phyloP scores from a whole-genome alignment of 2,888 invertebrate genomes.

The Timema podura region DNA sequence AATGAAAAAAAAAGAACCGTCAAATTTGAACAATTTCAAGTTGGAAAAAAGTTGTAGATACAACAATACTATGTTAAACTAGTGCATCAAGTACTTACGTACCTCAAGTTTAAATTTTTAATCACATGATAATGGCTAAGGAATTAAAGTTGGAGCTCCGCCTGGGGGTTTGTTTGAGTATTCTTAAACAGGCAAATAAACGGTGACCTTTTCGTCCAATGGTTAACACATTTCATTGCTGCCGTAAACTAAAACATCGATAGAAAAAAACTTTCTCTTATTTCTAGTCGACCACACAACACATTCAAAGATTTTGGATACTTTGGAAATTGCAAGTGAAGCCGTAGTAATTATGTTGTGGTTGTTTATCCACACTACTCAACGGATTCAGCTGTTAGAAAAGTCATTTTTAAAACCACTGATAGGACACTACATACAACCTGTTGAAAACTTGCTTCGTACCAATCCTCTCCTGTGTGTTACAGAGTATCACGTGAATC shows the following conservation, averaged over 20 bases:
- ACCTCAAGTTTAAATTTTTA: background rate
- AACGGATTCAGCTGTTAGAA: background rate
- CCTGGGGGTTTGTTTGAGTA: background rate
- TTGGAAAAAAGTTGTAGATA: background rate
- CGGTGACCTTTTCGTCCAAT: background rate
- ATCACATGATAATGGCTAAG: background rate
- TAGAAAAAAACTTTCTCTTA: background rate
- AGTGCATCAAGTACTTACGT: background rate
- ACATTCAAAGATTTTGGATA: background rate
- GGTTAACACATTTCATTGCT: background rate
- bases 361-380: background rate
- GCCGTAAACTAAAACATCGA: background rate
- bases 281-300: background rate
- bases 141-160: background rate
- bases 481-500: background rate
- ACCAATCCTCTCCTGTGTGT: background rate
- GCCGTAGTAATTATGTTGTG: background rate
- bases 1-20: background rate
- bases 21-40: background rate
- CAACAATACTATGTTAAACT: background rate
- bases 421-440: background rate
- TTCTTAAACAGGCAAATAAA: background rate
- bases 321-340: background rate
- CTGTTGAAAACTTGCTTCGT: background rate
- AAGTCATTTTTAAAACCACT: background rate